Evolutionary conservation across 2,113 vertebrate genomes (phyloP).

Genomic region (Eulemur rufifrons): DNA sequence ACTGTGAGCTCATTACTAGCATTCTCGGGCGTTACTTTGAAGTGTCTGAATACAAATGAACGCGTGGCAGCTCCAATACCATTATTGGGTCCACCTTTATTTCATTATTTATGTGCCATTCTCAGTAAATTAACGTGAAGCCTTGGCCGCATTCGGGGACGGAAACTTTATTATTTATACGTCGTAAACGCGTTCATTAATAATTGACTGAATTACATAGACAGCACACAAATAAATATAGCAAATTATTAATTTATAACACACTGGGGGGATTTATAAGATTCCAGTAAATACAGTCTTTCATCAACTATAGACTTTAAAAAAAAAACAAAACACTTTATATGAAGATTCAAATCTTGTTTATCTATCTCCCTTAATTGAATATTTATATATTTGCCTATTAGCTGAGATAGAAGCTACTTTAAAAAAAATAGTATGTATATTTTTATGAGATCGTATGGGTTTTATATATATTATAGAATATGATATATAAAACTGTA

Average conservation of each 20-base stretch:
- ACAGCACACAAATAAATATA: neutral
- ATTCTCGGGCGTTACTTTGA: rapidly evolving
- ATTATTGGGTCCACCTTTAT: neutral
- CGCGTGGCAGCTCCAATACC: neutral
- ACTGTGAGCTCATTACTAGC: rapidly evolving
- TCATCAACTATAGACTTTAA: slow-evolving; percentile 22
- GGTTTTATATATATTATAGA: neutral
- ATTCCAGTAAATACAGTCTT: slow-evolving; percentile 34
- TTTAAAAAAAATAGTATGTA: neutral
- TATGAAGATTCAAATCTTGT: neutral
- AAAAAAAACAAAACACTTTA: neutral
- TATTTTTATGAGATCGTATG: neutral
- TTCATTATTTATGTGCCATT: neutral
- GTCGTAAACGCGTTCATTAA: slow-evolving; percentile 45
- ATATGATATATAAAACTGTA: neutral
- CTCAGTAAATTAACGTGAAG: neutral
- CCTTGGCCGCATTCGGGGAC: rapidly evolving
- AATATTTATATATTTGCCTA: neutral
- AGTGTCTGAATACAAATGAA: neutral
- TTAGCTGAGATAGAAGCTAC: neutral
- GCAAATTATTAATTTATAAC: slow-evolving; percentile 59
- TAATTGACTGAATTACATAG: slow-evolving; percentile 43
- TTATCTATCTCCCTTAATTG: neutral
- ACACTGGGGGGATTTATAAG: slow-evolving; percentile 41
- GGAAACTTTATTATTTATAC: slow-evolving; percentile 52